Evolutionary conservation across 2,888 invertebrate genomes (phyloP).

Genomic region (Phania funesta): DNA sequence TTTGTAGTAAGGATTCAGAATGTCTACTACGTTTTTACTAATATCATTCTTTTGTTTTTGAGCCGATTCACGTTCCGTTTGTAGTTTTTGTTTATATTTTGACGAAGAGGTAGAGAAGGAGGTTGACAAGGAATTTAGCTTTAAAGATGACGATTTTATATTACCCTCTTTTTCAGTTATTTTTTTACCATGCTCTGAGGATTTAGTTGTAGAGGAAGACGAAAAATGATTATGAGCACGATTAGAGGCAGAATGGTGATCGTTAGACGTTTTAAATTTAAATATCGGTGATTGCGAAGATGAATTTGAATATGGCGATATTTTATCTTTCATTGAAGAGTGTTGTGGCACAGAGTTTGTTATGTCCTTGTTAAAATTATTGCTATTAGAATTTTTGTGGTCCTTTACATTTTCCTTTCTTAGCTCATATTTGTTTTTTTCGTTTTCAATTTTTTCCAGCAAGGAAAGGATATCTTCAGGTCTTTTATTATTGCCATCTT

Average conservation of each 20-base stretch:
- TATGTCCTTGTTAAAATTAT: slow-evolving; percentile 36
- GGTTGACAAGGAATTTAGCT: not conserved
- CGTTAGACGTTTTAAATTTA: slow-evolving; percentile 20
- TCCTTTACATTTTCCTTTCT: slow-evolving; percentile 47
- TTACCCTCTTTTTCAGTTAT: slow-evolving; percentile 20
- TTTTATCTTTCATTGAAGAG: slow-evolving; percentile 17
- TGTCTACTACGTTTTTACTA: slow-evolving; percentile 75
- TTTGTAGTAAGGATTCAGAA: slow-evolving; percentile 78
- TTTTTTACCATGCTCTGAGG: slow-evolving; percentile 5
- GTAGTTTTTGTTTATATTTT: slow-evolving; percentile 24
- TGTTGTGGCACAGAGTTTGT: not conserved
- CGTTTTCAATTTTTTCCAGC: slow-evolving; percentile 47
- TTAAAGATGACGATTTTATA: slow-evolving; percentile 2
- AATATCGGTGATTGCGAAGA: not conserved
- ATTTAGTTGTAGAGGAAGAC: not conserved
- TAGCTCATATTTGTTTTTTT: slow-evolving; percentile 43
- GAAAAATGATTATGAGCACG: not conserved
- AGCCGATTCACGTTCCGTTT: slow-evolving; percentile 54
- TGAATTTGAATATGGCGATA: not conserved
- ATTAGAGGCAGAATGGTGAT: not conserved
- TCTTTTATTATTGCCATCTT: slow-evolving; percentile 13
- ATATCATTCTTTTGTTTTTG: slow-evolving; percentile 70
- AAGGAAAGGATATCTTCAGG: slow-evolving; percentile 40
- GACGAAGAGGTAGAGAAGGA: not conserved
- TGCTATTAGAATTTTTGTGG: slow-evolving; percentile 4